Evolutionary conservation across 2,888 invertebrate species (phyloP).

Genomic region (Latrodectus hesperus): DNA sequence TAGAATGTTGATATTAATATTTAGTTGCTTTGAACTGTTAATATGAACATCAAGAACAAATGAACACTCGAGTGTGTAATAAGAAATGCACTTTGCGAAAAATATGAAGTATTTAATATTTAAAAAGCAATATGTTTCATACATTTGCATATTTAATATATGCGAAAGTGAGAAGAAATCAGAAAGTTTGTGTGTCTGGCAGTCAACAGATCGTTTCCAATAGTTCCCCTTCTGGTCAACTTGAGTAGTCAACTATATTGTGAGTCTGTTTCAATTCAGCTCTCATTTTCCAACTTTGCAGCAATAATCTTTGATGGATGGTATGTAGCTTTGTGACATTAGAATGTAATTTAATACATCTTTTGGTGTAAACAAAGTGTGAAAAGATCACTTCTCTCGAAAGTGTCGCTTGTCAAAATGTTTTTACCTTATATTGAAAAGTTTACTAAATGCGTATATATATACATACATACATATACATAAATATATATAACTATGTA

Average conservation of each 20-base stretch:
- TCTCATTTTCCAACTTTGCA: conserved; percentile 65
- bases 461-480: conserved; percentile 55
- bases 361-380: conserved; percentile 62
- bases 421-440: conserved; percentile 68
- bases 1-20: too few species aligned
- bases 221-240: conserved; percentile 44
- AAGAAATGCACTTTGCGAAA: too few species aligned
- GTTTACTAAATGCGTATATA: conserved; percentile 69
- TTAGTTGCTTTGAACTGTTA: too few species aligned
- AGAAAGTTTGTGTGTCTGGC: background rate
- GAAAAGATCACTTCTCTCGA: conserved; percentile 39
- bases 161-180: too few species aligned
- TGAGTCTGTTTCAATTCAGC: conserved; percentile 60
- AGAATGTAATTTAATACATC: conserved; percentile 56
- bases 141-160: too few species aligned
- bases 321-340: conserved; percentile 64
- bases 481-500: conserved; percentile 65
- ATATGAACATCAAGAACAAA: too few species aligned
- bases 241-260: conserved; percentile 41
- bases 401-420: conserved; percentile 64
- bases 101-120: too few species aligned
- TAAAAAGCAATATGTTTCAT: too few species aligned
- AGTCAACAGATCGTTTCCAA: background rate
- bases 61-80: too few species aligned
- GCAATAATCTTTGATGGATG: conserved; percentile 65